Percentiles rank a stretch among this genome's conserved stretches.
phyloP scores from a whole-genome alignment of 2,797 vertebrate genomes.

The Aphelocoma californica region DNA sequence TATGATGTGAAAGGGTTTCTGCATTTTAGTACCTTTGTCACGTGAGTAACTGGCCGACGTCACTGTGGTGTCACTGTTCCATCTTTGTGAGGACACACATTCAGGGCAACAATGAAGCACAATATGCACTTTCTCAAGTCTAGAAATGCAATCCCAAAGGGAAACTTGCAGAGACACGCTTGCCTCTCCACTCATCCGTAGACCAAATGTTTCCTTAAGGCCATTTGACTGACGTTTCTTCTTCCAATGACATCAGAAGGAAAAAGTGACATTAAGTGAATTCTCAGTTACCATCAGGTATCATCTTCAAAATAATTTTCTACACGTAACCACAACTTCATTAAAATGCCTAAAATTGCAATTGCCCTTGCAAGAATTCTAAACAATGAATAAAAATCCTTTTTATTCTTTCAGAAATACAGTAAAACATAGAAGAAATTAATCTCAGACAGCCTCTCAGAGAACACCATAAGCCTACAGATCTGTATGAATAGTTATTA shows the following conservation, averaged over 20 bases:
- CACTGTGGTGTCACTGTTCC: not conserved
- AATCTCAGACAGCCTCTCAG: not conserved
- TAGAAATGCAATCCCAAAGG: not conserved
- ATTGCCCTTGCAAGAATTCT: constrained; percentile 2
- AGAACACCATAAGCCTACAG: constrained; percentile 34
- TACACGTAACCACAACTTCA: not conserved
- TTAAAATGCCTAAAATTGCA: not conserved
- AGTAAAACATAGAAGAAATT: constrained; percentile 50
- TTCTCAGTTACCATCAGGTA: not conserved
- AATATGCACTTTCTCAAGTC: not conserved
- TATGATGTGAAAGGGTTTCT: not conserved
- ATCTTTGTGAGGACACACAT: not conserved
- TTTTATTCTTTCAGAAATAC: constrained; percentile 50
- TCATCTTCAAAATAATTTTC: not conserved
- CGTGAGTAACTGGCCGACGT: not conserved
- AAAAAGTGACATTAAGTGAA: not conserved
- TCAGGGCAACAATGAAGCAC: not conserved
- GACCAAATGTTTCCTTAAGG: not conserved
- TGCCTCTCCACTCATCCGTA: not conserved
- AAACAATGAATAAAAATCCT: constrained; percentile 4
- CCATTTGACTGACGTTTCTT: not conserved
- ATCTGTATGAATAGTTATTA: constrained; percentile 15
- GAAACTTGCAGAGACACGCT: not conserved
- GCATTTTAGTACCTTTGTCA: not conserved
- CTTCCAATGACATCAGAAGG: not conserved